Evolutionary conservation across 2,113 vertebrate genomes (phyloP), one percentile per base, ranked within the genome.

Genomic region (mouse (Mus musculus)): DNA sequence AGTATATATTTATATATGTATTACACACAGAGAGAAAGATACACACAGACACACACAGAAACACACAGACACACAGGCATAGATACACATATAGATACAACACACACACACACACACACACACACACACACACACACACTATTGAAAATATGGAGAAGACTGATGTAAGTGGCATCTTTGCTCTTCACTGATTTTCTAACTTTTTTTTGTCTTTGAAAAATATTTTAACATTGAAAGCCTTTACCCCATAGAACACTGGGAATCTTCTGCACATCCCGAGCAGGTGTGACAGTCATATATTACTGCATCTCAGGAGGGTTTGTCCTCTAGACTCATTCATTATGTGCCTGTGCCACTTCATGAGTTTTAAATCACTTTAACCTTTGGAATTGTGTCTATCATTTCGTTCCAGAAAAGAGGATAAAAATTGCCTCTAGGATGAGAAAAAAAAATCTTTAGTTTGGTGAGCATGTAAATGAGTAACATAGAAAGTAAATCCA

Each of bases 351-450:
- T 88, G 91, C 13, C 16, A 73, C 63, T 92, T 95, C 49, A 13
- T 77, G 36, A 49, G 6, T 85, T 97, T 96, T 71, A 95, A 96
- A 96, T 91, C 39, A 49, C 78, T 97, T 94, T 94, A 96, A 75
- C 80, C 90, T 56, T 89, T 96, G 78, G 86, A 59, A 42, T 46
- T 78, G 71, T 77, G 49, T 73, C 75, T 78, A 75, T 94, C 81
- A 92, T 36, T 85, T 19, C 91, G 26, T 89, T 73, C 16, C 20
- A 92, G 85, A 59, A 85, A 97, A 95, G 19, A 72, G 24, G 88
- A 69, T 42, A 88, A 89, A 26, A 24, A 9, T 20, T 39, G 71
- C 78, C 87, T 96, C 90, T 95, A n/a, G 33, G 91, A 6, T n/a
- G 67, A 42, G 24, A 20, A 59, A 39, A 8, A 63, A 61, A 82